Base-by-base conservation (phyloP, 2,797 vertebrate genomes). In the Pempheris klunzingeri region DNA sequence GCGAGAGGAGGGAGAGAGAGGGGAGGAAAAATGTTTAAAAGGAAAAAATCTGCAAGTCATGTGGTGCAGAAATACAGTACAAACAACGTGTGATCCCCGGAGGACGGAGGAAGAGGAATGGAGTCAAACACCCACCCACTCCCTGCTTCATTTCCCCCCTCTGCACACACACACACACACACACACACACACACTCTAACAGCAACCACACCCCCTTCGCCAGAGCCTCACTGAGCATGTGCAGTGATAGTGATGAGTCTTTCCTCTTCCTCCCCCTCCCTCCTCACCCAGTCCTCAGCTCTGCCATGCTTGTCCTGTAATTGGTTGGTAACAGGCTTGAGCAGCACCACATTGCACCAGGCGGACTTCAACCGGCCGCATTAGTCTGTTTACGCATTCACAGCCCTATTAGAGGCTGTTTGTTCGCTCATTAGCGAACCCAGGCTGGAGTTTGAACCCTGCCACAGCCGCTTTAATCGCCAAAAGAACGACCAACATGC, bases 21-120 rank as follows among this genome's bases (percentile, higher is more conserved):
- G 4, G 41, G 41, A 20, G 24, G 20, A 39, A 28, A 82, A 76
- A 72, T 80, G 77, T 83, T 84, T 43, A 78, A 78, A 80, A 69
- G 60, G 17, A 44, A 69, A 84, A 86, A 92, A 90, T 92, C 86
- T 92, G 92, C 92, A 92, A 92, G 90, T 93, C 91, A 92, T 91
- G 90, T 92, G 90, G 87, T 86, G 87, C 80, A 88, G 60, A 88
- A 85, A 88, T 89, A 90, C 86, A 89, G 87, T 92, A 92, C 84
- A 91, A 88, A 89, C 87, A 89, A 78, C 64, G 87, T 85, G 79
- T 88, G 89, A 84, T 88, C 78, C 82, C 71, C 76, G 8, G 83
- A 85, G 83, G 81, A 84, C 46, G 60, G 77, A 87, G 78, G 83
- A 71, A 64, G 83, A 74, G 81, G 82, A 76, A 49, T n/a, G 66